Percentiles rank a stretch among this genome's conserved stretches.
phyloP scores from a whole-genome alignment of 2,797 vertebrate genomes.

The Galagoides demidoff region DNA sequence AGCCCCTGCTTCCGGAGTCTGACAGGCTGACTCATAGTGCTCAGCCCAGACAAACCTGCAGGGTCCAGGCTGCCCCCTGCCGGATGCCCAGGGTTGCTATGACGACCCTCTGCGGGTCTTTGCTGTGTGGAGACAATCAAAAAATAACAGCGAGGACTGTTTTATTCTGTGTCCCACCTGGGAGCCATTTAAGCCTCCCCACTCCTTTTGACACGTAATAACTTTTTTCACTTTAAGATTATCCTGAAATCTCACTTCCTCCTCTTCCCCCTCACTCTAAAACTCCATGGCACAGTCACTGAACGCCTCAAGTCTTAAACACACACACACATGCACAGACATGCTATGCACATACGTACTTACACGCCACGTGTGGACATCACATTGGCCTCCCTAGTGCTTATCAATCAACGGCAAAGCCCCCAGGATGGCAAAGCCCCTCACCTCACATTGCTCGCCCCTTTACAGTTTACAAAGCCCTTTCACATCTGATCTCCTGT shows the following conservation, averaged over 20 bases:
- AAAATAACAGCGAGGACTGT: slow-evolving; percentile 82
- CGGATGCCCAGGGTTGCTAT: slow-evolving; percentile 85
- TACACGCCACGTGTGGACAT: fast-evolving
- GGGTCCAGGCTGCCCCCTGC: slow-evolving; percentile 66
- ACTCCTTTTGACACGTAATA: slow-evolving; percentile 86
- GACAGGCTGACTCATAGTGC: background rate
- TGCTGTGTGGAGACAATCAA: slow-evolving; percentile 70
- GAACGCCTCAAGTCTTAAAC: slow-evolving; percentile 62
- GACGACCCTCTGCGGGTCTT: slow-evolving; percentile 81
- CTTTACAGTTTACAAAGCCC: background rate
- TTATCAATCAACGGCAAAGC: background rate
- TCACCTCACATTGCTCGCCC: background rate
- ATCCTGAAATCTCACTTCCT: slow-evolving; percentile 83
- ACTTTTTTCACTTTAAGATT: slow-evolving; percentile 86
- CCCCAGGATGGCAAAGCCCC: background rate
- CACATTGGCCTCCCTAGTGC: background rate
- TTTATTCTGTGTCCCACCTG: slow-evolving; percentile 87
- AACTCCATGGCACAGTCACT: slow-evolving; percentile 71
- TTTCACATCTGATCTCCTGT: background rate
- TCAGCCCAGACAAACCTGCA: slow-evolving; percentile 44
- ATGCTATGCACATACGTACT: background rate
- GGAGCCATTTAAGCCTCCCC: slow-evolving; percentile 87
- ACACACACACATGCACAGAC: background rate
- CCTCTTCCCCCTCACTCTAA: slow-evolving; percentile 71
- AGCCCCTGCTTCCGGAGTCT: background rate